Evolutionary conservation across 2,113 vertebrate genomes (phyloP).

Genomic region (Bolborhynchus lineola): DNA sequence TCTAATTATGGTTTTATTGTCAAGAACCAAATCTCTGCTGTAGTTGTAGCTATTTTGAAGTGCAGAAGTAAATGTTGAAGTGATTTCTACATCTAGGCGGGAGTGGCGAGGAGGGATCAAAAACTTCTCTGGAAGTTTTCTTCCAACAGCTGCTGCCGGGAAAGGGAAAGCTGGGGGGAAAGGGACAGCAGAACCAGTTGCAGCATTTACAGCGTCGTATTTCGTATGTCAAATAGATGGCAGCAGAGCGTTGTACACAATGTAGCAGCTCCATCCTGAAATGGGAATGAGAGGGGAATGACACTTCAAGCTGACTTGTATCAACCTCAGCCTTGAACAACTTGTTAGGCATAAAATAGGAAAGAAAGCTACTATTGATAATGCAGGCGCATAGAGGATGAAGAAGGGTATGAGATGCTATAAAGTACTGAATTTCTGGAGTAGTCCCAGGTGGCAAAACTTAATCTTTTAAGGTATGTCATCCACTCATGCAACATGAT

Average conservation of each 20-base stretch:
- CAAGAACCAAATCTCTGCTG: neutral
- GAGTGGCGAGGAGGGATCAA: neutral
- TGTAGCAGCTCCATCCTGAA: neutral
- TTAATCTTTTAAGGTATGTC: constrained; percentile 79
- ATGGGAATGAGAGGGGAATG: constrained; percentile 31
- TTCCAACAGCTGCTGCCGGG: neutral
- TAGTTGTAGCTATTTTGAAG: neutral
- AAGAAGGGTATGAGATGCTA: constrained; percentile 67
- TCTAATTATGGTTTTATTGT: neutral
- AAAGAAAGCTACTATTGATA: constrained; percentile 74
- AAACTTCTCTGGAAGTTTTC: neutral
- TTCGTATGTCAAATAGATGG: constrained; percentile 83
- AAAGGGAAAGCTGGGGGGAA: neutral
- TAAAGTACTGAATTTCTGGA: constrained; percentile 70
- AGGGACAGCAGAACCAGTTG: neutral
- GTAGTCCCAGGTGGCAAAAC: constrained; percentile 73
- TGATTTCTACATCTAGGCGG: neutral
- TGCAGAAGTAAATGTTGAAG: neutral
- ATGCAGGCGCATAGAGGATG: constrained; percentile 40
- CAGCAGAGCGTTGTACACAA: constrained; percentile 83
- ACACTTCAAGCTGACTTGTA: constrained; percentile 57
- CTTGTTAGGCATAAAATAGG: constrained; percentile 66
- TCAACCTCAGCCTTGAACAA: constrained; percentile 52
- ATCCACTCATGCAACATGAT: constrained; percentile 65
- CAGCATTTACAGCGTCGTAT: neutral